Base-by-base conservation (phyloP, 2,888 invertebrate genomes). In the Erebia epiphron region DNA sequence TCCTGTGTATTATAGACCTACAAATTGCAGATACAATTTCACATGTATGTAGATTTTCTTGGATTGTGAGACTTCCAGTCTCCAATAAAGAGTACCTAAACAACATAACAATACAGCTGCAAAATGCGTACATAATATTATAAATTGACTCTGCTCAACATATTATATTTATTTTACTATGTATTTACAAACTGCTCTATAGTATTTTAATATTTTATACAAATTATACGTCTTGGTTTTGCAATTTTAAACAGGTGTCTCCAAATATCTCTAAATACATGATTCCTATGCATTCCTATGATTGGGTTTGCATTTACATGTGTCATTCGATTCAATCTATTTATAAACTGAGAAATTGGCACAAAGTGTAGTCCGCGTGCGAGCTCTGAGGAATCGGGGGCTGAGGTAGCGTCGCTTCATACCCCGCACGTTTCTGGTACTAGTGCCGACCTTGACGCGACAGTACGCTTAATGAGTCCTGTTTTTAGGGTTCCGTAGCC, bases 61-160 rank as follows among this genome's bases (percentile, higher is more conserved):
- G 26, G 18, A 56, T 18, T 13, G 65, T 43, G 26, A 43, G 16
- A 35, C 41, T 49, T 49, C 16, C 56, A 69, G 63, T 63, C 68
- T 16, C 49, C 57, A 18, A 57, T 18, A 41, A 56, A 41, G 54
- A 43, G 18, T 65, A n/a, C n/a, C n/a, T n/a, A 43, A 21, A 65
- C 14, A 18, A 54, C 54, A 54, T 54, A 16, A 43, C 57, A 61
- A 9, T 16, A 57, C 63, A 57, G 63, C 49, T 66, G 70, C 65
- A 14, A 68, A 69, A 67, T 56, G 68, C 76, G 68, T 70, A 69
- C 35, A 35, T 35, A 75, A 73, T 58, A 43, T 58, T 73, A 70
- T 60, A 69, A 76, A 76, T 76, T 76, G 73, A 76, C 76, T 73
- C 66, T 57, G 66, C 68, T 66, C 68, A 68, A 69, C 62, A 65